Percentiles rank a stretch among this genome's conserved stretches.
Evolutionary conservation across 1,140 invertebrate genomes (phyloP).

Genomic region (Ostrea denselamellosa): DNA sequence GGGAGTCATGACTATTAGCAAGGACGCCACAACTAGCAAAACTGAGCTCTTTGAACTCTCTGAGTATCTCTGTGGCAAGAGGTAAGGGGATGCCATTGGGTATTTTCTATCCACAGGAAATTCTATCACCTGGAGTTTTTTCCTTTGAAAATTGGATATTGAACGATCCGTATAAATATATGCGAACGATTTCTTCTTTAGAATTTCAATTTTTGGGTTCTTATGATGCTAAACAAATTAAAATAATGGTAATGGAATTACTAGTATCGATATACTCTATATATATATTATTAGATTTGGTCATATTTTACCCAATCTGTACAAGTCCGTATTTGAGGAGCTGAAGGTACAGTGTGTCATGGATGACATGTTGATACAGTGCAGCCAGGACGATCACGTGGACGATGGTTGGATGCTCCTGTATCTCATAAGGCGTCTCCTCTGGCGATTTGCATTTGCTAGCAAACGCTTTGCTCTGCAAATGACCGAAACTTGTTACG

Average conservation of each 20-base stretch:
- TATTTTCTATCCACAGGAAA: too few species aligned
- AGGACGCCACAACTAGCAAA: not conserved
- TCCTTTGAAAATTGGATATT: too few species aligned
- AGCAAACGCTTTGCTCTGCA: conserved; percentile 36
- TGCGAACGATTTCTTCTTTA: too few species aligned
- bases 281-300: not conserved
- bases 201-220: too few species aligned
- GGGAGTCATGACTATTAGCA: conserved; percentile 1
- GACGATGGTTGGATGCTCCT: conserved; percentile 32
- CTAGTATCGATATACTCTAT: too few species aligned
- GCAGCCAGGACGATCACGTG: not conserved
- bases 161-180: too few species aligned
- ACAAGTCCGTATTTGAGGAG: not conserved
- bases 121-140: too few species aligned
- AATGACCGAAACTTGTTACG: not conserved
- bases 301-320: not conserved
- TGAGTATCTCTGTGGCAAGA: not conserved
- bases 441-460: conserved; percentile 39
- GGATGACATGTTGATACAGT: conserved; percentile 6
- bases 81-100: not conserved
- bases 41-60: not conserved
- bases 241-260: too few species aligned
- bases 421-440: conserved; percentile 13
- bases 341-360: conserved; percentile 35
- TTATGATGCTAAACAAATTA: too few species aligned